Conservation (phyloP, 2,113 vertebrate species). For the Melanerpes aurifrons region DNA sequence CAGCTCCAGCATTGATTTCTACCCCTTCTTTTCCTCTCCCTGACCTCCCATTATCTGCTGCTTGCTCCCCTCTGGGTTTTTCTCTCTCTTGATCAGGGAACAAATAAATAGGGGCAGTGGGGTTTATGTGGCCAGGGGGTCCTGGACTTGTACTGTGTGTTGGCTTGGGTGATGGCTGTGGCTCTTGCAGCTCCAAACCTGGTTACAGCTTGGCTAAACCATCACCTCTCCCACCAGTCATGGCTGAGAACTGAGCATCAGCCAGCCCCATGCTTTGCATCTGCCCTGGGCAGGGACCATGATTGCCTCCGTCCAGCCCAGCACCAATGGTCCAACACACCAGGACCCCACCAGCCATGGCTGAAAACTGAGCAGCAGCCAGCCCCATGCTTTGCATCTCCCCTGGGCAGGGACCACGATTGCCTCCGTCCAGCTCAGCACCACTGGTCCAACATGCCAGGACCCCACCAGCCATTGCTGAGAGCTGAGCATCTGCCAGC, state of each 20-base stretch:
- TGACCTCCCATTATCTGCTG: background rate
- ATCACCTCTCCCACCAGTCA: accelerated
- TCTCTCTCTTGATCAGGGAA: background rate
- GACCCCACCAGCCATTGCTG: accelerated
- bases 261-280: accelerated
- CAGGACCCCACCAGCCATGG: accelerated
- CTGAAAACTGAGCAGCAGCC: accelerated
- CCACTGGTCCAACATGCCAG: too few relatives aligned
- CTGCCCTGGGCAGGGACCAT: too few relatives aligned
- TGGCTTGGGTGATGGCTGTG: background rate
- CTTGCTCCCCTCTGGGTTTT: background rate
- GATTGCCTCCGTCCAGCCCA: too few relatives aligned
- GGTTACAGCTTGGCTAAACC: background rate
- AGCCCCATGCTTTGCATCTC: accelerated
- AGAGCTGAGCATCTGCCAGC: accelerated
- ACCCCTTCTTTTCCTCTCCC: background rate
- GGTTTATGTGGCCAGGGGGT: accelerated
- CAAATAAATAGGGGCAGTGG: background rate
- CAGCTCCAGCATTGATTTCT: background rate
- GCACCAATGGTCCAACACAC: too few relatives aligned
- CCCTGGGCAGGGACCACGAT: too few relatives aligned
- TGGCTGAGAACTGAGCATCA: accelerated
- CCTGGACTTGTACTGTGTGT: accelerated
- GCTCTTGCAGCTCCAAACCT: accelerated
- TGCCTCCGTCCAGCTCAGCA: too few relatives aligned